Evolutionary conservation across 2,888 invertebrate genomes (phyloP), one percentile per base, ranked within the genome.

Genomic region (Hymenopus coronatus): DNA sequence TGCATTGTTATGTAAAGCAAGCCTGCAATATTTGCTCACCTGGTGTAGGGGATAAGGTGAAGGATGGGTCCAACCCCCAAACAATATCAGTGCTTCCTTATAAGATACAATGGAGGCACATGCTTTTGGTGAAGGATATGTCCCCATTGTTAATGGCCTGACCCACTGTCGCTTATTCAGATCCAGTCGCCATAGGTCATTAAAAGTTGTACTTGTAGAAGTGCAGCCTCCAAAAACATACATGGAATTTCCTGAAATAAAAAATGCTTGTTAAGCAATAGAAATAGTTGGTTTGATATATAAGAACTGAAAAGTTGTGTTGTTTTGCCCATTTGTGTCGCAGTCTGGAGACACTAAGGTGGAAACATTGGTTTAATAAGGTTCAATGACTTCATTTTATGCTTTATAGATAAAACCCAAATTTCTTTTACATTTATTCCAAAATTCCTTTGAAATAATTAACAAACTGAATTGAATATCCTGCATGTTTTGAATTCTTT

Each of bases 201-300:
- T 99, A 92, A 99, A 99, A 25, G 99, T 98, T 28, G 99, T 99
- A 92, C 97, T 97, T 88, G 97, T 97, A 82, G 97, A 97, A 20
- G 99, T 98, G 92, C 98, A 99, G 12, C 99, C 99, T 70, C 99
- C 99, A 94, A 99, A 99, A 85, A 99, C 96, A 92, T 97, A 99
- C 97, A 99, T 97, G 7, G 96, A 96, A 93, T 97, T 97, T 90
- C 96, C 93, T 93, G 90, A 25, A 91, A 90, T n/a, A 84, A 86
- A 28, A 90, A 70, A 70, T 70, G 12, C 12, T 40, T 33, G 33
- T 33, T 40, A 89, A 84, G 88, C 84, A 27, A 14, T 28, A 20
- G 1, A 83, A 83, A 83, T 28, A 4, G 1, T 83, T n/a, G 28
- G 3, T 83, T n/a, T n/a, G 3, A 83, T 20, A 83, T 4, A 83